Evolutionary conservation across 2,888 invertebrate species (phyloP), one percentile per base, ranked within the genome.

Genomic region (Aricia artaxerxes): DNA sequence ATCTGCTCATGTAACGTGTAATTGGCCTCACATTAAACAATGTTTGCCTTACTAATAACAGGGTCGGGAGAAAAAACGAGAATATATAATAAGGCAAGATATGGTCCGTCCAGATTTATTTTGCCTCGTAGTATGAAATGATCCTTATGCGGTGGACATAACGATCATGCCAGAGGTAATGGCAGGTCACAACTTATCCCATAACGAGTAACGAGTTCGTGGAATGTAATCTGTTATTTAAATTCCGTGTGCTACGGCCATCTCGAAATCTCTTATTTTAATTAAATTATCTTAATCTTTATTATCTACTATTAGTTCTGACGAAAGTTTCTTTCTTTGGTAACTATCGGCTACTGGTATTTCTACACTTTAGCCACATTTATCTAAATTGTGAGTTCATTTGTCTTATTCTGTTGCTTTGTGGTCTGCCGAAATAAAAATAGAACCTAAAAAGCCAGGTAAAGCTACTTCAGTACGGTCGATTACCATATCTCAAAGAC

Each of bases 401-500:
- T 69, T 61, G 61, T 61, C 61, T 57, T 57, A 57, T 57, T 16
- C 4, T 16, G 57, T 5, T 13, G 69, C 69, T 69, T 69, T 69
- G 69, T 35, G 35, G 49, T 49, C 49, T 13, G 11, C 24, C 24
- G 11, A 75, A 75, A 31, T 75, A 49, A 75, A 73, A 49, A 49
- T 75, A 24, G 49, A 49, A 49, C 69, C 69, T 31, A 11, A 64
- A 9, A 69, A 13, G 69, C 35, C 69, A 69, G 69, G 69, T 69
- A 69, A 69, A 38, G 69, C 69, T 38, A 69, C 75, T 75, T 31
- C 49, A 75, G 44, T 53, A 75, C 80, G 80, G 78, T 57, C 77
- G 80, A 80, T 81, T 80, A 80, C 81, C 79, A 81, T 82, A 81
- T 80, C 79, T 81, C 78, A 81, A 73, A 78, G 80, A 77, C 79